phyloP scores from a whole-genome alignment of 2,888 invertebrate genomes.

The Hydrotaea cyrtoneurina region DNA sequence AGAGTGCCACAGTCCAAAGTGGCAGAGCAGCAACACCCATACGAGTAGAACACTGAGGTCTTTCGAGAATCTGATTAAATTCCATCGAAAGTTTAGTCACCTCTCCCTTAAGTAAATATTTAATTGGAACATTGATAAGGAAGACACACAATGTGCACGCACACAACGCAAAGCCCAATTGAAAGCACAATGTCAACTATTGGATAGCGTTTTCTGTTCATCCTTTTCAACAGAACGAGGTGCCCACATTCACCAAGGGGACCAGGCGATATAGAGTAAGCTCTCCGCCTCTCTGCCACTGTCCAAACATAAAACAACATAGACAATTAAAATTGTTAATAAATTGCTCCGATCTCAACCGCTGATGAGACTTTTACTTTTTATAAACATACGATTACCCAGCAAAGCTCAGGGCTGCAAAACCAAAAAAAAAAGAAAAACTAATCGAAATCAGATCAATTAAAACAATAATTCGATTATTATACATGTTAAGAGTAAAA shows the following conservation, averaged over 20 bases:
- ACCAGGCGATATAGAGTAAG: neutral
- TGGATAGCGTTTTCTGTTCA: neutral
- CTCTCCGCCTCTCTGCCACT: neutral
- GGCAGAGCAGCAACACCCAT: constrained; percentile 27
- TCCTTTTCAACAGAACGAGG: neutral
- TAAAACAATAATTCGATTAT: no score
- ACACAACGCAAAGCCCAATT: neutral
- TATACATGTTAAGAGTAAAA: no score
- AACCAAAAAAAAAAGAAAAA: no score
- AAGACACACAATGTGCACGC: neutral
- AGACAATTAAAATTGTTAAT: constrained; percentile 4
- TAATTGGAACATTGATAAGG: constrained; percentile 24
- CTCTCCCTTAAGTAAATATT: constrained; percentile 42
- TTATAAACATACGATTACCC: neutral
- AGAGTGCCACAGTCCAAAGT: neutral
- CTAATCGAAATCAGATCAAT: no score
- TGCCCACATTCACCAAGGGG: constrained; percentile 4
- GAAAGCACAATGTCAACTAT: neutral
- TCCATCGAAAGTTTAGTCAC: constrained; percentile 47
- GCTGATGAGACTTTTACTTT: neutral
- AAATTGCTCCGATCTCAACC: neutral
- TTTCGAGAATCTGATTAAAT: neutral
- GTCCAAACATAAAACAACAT: neutral
- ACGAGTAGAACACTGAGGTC: neutral
- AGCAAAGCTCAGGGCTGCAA: no score